Conservation (phyloP, 2,113 vertebrate genomes). For the Monopterus albus region DNA sequence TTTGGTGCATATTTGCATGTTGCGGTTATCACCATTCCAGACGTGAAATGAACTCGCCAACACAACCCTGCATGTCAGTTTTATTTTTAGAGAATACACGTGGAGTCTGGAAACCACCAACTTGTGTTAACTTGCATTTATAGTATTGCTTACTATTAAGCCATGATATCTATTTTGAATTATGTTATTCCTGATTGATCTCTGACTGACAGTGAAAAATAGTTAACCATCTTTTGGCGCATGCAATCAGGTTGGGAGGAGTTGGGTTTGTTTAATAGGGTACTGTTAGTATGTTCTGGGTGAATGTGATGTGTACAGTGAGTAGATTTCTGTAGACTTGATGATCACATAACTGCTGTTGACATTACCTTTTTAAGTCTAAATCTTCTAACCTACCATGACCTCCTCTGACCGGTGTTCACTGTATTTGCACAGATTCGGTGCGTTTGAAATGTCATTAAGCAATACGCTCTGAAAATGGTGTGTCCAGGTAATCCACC, state of each 20-base stretch:
- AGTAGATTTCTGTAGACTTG: slow-evolving; percentile 61
- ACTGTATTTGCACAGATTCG: slow-evolving; percentile 81
- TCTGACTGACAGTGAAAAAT: slow-evolving; percentile 54
- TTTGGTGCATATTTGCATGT: slow-evolving; percentile 35
- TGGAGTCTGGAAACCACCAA: slow-evolving; percentile 42
- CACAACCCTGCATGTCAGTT: slow-evolving; percentile 27
- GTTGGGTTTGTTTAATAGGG: slow-evolving; percentile 45
- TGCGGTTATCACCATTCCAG: slow-evolving; percentile 45
- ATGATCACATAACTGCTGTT: slow-evolving; percentile 68
- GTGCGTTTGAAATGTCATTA: slow-evolving; percentile 80
- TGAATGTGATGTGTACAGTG: slow-evolving; percentile 68
- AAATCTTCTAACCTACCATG: slow-evolving; percentile 72
- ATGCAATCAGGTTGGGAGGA: slow-evolving; percentile 71
- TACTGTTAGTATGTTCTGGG: slow-evolving; percentile 55
- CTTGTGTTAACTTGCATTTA: slow-evolving; percentile 42
- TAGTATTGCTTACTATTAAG: slow-evolving; percentile 52
- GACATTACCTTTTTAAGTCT: slow-evolving; percentile 66
- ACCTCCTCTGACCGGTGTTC: slow-evolving; percentile 82
- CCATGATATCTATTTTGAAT: slow-evolving; percentile 51
- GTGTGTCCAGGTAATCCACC: slow-evolving; percentile 75
- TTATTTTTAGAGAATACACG: slow-evolving; percentile 43
- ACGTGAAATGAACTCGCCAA: slow-evolving; percentile 19
- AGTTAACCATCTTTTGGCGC: slow-evolving; percentile 56
- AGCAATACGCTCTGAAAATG: slow-evolving; percentile 81
- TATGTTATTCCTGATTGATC: slow-evolving; percentile 41